These are phyloP conservation scores for Irena cyanogastra DNA, from an alignment of 2,113 vertebrate species.

Conservation along the genomic window DNA sequence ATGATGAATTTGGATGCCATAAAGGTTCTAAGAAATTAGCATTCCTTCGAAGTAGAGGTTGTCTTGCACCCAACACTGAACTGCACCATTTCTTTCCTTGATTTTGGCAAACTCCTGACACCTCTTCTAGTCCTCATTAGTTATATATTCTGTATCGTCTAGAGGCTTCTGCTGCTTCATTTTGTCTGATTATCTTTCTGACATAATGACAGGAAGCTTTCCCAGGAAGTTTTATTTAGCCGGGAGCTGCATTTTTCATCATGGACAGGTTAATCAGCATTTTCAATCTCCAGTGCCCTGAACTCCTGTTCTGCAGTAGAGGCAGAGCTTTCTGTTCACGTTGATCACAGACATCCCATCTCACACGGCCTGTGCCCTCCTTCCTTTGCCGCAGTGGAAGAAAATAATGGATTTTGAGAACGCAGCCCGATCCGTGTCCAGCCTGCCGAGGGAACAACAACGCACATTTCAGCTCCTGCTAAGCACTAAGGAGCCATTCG, in stretches of 20 bases:
- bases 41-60: neutral
- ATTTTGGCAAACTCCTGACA: neutral
- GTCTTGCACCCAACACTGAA: neutral
- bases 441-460: neutral
- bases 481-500: neutral
- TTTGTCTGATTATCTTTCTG: neutral
- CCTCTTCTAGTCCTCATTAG: neutral
- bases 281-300: neutral
- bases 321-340: neutral
- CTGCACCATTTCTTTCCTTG: neutral
- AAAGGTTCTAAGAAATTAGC: neutral
- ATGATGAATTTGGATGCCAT: neutral
- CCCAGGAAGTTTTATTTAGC: neutral
- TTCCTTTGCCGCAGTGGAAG: neutral
- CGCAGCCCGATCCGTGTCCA: fast-evolving
- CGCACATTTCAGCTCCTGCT: neutral
- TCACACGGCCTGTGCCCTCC: neutral
- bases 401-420: neutral
- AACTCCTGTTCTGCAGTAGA: neutral
- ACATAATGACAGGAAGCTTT: neutral
- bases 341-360: neutral
- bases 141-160: neutral
- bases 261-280: neutral
- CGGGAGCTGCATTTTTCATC: neutral
- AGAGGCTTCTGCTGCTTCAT: neutral